Percentiles rank a stretch among this genome's conserved stretches.
Evolutionary conservation across 2,797 vertebrate species (phyloP).

Genomic region (Oryzias sinensis): DNA sequence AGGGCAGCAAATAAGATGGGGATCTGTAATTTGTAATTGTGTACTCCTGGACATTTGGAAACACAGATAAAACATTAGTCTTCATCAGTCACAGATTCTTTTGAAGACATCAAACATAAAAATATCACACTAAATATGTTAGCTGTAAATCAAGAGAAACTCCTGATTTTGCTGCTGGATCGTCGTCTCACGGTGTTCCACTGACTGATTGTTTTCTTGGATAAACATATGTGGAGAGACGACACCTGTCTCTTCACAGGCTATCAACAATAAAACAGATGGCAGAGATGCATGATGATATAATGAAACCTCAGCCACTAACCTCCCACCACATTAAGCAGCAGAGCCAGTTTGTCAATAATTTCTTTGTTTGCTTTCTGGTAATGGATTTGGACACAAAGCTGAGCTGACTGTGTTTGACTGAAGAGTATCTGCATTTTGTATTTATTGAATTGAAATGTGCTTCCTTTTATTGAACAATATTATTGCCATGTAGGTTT

Average conservation of each 20-base stretch:
- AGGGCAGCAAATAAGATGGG: too few species aligned
- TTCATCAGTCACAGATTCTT: too few species aligned
- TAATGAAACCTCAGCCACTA: constrained; percentile 44
- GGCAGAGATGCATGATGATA: constrained; percentile 52
- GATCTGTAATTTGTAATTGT: too few species aligned
- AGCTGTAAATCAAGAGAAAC: constrained; percentile 15
- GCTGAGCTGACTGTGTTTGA: constrained; percentile 29
- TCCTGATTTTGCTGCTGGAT: constrained; percentile 17
- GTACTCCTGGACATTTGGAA: too few species aligned
- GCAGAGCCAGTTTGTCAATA: constrained; percentile 43
- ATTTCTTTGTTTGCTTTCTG: constrained; percentile 42
- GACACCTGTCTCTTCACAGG: constrained; percentile 56
- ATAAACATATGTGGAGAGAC: constrained; percentile 46
- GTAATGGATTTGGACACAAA: constrained; percentile 40
- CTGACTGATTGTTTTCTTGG: constrained; percentile 34
- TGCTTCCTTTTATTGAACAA: too few species aligned
- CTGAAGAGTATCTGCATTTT: constrained; percentile 10
- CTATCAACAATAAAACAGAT: constrained; percentile 60
- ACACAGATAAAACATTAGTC: too few species aligned
- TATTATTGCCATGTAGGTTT: too few species aligned
- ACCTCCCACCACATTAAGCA: constrained; percentile 26
- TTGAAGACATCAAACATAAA: too few species aligned
- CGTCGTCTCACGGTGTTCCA: constrained; percentile 29
- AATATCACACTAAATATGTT: constrained; percentile 13
- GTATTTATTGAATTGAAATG: too few species aligned